These are phyloP conservation scores for Siniperca chuatsi DNA, from an alignment of 2,113 vertebrate species.

Conservation along the genomic window DNA sequence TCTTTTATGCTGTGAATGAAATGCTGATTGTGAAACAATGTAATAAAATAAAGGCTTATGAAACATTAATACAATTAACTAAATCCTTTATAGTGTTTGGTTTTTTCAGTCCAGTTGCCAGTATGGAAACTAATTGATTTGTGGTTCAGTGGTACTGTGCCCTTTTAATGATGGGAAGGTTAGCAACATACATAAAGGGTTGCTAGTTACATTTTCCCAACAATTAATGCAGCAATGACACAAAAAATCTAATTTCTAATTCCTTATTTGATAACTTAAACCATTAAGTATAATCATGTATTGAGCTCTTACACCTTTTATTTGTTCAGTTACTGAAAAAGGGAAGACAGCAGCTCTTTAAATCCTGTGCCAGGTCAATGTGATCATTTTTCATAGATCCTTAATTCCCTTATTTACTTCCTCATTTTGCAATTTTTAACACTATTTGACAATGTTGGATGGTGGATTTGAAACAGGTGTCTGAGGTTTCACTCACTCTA, in stretches of 20 bases:
- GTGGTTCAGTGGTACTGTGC: not conserved
- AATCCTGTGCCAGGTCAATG: not conserved
- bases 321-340: not conserved
- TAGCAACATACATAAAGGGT: not conserved
- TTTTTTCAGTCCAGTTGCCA: constrained; percentile 1
- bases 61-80: not conserved
- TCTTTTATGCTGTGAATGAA: not conserved
- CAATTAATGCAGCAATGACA: not conserved
- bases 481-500: not conserved
- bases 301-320: not conserved
- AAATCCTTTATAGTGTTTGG: not conserved
- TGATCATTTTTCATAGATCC: not conserved
- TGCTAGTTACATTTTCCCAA: not conserved
- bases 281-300: not conserved
- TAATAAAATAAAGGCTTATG: constrained; percentile 4
- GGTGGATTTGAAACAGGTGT: not conserved
- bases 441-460: not conserved
- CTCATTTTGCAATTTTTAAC: not conserved
- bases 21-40: constrained; percentile 9
- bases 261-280: not conserved
- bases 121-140: not conserved
- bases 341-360: not conserved
- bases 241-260: not conserved
- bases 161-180: not conserved
- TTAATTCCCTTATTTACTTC: not conserved